Evolutionary conservation across 2,888 invertebrate genomes (phyloP).

Genomic region (Trichopria drosophilae): DNA sequence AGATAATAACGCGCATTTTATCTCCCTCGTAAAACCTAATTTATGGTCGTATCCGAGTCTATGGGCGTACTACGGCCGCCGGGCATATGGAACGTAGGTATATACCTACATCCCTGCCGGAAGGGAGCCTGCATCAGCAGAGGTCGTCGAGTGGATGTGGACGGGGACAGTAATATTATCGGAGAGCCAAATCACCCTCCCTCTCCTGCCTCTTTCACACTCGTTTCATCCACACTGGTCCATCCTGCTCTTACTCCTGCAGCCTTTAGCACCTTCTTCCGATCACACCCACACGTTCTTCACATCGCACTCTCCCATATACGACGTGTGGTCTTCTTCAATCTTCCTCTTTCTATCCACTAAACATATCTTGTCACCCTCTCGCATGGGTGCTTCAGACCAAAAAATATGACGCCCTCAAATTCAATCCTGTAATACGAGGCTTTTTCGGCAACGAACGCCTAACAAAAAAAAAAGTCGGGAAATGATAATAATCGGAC

Average conservation of each 20-base stretch:
- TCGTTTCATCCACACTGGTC: no score
- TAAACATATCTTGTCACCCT: no score
- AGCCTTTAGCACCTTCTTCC: no score
- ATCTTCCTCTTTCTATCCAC: no score
- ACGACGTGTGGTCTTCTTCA: no score
- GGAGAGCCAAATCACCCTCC: conserved; percentile 41
- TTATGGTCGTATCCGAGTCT: conserved; percentile 55
- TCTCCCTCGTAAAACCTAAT: conserved; percentile 59
- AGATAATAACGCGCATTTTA: conserved; percentile 59
- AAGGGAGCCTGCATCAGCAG: conserved; percentile 41
- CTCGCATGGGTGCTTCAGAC: no score
- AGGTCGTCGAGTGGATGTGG: conserved; percentile 43
- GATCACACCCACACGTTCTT: no score
- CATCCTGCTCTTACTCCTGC: no score
- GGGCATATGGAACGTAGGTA: conserved; percentile 44
- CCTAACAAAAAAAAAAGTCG: no score
- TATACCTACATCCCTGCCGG: conserved; percentile 20
- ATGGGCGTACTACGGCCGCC: conserved; percentile 50
- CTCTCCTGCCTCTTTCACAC: conserved; percentile 8
- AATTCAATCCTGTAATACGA: conserved; percentile 30
- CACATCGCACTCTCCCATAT: no score
- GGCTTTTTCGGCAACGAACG: conserved; percentile 17
- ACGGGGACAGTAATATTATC: conserved; percentile 42
- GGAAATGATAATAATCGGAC: no score
- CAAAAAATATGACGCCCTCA: conserved; percentile 21